Base-by-base conservation (phyloP, 37 sponge, comb jelly and placozoan species). In the Agelas oroides region DNA sequence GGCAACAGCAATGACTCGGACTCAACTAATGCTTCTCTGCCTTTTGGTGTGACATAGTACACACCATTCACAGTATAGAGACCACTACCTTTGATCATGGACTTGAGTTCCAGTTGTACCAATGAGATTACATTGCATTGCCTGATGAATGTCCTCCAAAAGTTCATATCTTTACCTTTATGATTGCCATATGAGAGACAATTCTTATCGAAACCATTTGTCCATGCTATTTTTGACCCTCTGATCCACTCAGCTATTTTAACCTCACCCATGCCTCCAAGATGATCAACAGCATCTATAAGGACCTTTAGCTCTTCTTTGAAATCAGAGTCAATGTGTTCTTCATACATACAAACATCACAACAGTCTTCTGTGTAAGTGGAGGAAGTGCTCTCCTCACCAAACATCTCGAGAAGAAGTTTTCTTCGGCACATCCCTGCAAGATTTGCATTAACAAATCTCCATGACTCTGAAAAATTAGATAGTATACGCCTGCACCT, bases 201-300 rank as follows among this genome's bases (percentile, higher is more conserved):
- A 34, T 35, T 40, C n/a, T 71, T 71, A 39, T 71, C 73, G 24
- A n/a, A 71, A 24, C 12, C 73, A n/a, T 34, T 71, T 35, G 73
- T 71, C 73, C 73, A 71, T 28, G 73, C 40, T 24, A 71, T 39
- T 11, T 71, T 71, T n/a, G 73, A 71, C 14, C 73, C 73, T 40
- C 73, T 35, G 17, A 71, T 39, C 73, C 73, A 71, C 33, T 71
- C 73, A 71, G 73, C 40, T 71, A 71, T 34, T n/a, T 71, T 71
- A 35, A 71, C 73, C 24, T 71, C 73, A 40, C 73, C 73, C 24
- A 35, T 71, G 23, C 73, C 18, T n/a, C 73, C 73, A 71, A 71
- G 40, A 40, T 71, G 73, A 15, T 71, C 33, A 14, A 71, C 13
- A 36, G 73, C 73, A 71, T 71, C 73, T 35, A 40, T 39, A 14